These are phyloP conservation scores for Drosophila grimshawi DNA, from an alignment of 1,140 invertebrate genomes.

Conservation along the genomic window DNA sequence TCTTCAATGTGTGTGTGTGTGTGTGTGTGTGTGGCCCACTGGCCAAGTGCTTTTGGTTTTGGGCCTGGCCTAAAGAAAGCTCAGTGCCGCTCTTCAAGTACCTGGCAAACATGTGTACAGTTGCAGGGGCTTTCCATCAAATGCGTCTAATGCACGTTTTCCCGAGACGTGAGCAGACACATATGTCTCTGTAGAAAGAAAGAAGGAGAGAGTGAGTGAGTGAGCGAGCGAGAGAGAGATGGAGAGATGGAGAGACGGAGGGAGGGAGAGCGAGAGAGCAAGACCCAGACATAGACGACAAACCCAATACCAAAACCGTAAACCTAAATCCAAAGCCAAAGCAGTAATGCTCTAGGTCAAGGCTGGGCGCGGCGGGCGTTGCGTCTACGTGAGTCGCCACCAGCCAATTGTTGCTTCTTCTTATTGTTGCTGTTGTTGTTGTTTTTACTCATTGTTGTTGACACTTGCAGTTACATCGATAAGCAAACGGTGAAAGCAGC, in stretches of 20 bases:
- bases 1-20: not conserved
- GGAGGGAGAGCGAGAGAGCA: not conserved
- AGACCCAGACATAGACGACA: slow-evolving; percentile 1
- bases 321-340: slow-evolving; percentile 40
- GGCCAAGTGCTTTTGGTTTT: slow-evolving; percentile 36
- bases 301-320: not conserved
- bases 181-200: not conserved
- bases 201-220: too few species aligned
- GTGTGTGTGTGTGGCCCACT: slow-evolving; percentile 36
- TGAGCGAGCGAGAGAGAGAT: not conserved
- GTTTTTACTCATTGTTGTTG: slow-evolving; percentile 31
- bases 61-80: slow-evolving; percentile 40
- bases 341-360: slow-evolving; percentile 76
- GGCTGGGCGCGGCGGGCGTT: slow-evolving; percentile 76
- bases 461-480: slow-evolving; percentile 57
- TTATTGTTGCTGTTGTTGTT: slow-evolving; percentile 19
- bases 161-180: slow-evolving; percentile 41
- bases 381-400: slow-evolving; percentile 65
- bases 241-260: too few species aligned
- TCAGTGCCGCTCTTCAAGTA: not conserved
- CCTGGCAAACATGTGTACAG: slow-evolving; percentile 9
- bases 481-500: slow-evolving; percentile 41
- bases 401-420: slow-evolving; percentile 33
- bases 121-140: slow-evolving; percentile 24
- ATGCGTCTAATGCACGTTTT: slow-evolving; percentile 35